Evolutionary conservation across 1,140 invertebrate species (phyloP).

Genomic region (Patella vulgata): DNA sequence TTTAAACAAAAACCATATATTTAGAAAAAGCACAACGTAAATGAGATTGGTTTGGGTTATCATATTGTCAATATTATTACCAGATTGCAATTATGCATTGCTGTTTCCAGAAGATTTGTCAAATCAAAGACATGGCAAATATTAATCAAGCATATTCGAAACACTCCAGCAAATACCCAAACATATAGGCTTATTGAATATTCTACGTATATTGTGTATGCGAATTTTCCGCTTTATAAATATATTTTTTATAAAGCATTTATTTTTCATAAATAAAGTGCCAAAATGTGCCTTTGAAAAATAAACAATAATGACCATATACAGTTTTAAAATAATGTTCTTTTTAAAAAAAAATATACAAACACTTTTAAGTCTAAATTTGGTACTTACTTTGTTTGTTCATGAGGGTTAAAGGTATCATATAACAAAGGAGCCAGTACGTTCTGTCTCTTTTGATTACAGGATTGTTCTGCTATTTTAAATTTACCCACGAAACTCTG

Average conservation of each 20-base stretch:
- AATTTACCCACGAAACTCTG: slow-evolving; percentile 64
- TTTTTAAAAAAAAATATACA: no score
- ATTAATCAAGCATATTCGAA: not conserved
- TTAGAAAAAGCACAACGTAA: no score
- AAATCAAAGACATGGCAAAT: not conserved
- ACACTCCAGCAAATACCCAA: no score
- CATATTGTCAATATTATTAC: not conserved
- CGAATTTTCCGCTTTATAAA: not conserved
- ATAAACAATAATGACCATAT: not conserved
- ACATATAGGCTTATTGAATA: not conserved
- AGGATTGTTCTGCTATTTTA: slow-evolving; percentile 56
- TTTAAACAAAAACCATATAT: no score
- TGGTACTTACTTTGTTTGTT: slow-evolving; percentile 55
- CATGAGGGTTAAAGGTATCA: slow-evolving; percentile 56
- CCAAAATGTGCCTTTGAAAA: no score
- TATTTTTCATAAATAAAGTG: no score
- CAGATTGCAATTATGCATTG: not conserved
- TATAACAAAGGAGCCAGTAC: slow-evolving; percentile 48
- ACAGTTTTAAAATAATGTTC: not conserved
- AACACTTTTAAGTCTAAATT: no score
- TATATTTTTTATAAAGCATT: no score
- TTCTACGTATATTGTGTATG: not conserved
- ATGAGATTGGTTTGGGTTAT: no score
- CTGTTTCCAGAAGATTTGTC: not conserved
- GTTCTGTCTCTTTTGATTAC: slow-evolving; percentile 31